Evolutionary conservation across 2,888 invertebrate species (phyloP), one percentile per base, ranked within the genome.

Genomic region (Drosophila parthenogenetica): DNA sequence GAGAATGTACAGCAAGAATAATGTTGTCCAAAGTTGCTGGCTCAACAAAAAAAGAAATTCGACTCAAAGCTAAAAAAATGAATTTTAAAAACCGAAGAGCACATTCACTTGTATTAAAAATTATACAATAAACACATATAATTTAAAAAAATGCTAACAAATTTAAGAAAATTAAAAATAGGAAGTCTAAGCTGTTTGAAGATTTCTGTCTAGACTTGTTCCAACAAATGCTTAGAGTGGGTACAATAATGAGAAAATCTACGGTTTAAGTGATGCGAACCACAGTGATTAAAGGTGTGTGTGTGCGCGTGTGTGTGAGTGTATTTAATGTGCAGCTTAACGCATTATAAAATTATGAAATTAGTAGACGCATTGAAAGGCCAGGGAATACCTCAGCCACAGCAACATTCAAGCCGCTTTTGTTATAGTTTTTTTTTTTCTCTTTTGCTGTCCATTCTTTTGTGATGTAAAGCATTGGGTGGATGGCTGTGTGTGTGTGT

Each of bases 331-430:
- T 11, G 25, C 42, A 32, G 39, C 45, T 40, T 14, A 39, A 55
- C 16, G 54, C 54, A 62, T 63, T 75, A 59, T 45, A 48, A 46
- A 46, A 46, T 64, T 74, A 62, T 45, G 43, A 37, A 37, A 57
- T 68, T 75, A 61, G 63, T 16, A 16, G 35, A 25, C 43, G 43
- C 55, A 59, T 67, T 77, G 65, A 64, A 64, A 57, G 68, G 55
- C 32, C 10, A 5, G 42, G 10, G 19, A 46, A 25, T 10, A 13
- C 7, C 16, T 17, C 4, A 5, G 7, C 25, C 19, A 4, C 14
- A 29, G 14, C 40, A n/a, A 17, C 39, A 63, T 13, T 5, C 11
- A 14, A 4, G 5, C 55, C n/a, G 51, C 73, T 59, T 63, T 54
- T 58, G 35, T 19, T 48, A 37, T 39, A 43, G 40, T 48, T 69